A percentile compares a stretch with the other conserved stretches of the same genome.
Conservation (phyloP, 2,797 vertebrate genomes). For the Poecilia velifera region DNA sequence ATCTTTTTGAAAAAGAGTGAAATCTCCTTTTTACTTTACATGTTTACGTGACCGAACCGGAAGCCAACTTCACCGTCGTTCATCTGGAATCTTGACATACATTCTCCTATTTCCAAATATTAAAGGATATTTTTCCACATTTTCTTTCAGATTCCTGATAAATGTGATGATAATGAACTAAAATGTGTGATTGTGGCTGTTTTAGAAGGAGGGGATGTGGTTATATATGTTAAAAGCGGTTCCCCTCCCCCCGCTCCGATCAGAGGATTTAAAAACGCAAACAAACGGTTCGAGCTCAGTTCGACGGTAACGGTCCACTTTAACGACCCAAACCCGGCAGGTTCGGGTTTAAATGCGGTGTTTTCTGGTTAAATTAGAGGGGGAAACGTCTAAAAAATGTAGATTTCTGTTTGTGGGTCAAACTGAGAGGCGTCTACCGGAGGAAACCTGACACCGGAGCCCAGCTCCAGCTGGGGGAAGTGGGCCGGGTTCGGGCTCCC, state of each 20-base stretch:
- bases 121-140: not conserved
- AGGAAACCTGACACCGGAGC: conserved; percentile 73
- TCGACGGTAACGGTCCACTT: not conserved
- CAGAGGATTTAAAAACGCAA: conserved; percentile 60
- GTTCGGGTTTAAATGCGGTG: not conserved
- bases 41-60: not conserved
- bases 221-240: not conserved
- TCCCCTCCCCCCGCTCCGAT: conserved; percentile 70
- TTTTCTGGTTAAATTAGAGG: conserved; percentile 10
- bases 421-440: conserved; percentile 64
- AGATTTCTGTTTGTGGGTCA: conserved; percentile 50
- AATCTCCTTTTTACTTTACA: not conserved
- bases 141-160: not conserved
- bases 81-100: not conserved
- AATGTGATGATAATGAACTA: not conserved
- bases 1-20: not conserved
- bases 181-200: not conserved
- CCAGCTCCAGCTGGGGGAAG: conserved; percentile 69
- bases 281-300: conserved; percentile 20
- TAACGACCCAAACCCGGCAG: rapidly evolving
- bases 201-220: not conserved
- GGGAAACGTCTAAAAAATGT: not conserved
- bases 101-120: not conserved
- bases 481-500: conserved; percentile 58
- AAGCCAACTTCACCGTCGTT: not conserved